Percentiles rank a stretch among this genome's conserved stretches.
Evolutionary conservation across 2,797 vertebrate species (phyloP).

Genomic region (Oryzias dopingdopingensis): DNA sequence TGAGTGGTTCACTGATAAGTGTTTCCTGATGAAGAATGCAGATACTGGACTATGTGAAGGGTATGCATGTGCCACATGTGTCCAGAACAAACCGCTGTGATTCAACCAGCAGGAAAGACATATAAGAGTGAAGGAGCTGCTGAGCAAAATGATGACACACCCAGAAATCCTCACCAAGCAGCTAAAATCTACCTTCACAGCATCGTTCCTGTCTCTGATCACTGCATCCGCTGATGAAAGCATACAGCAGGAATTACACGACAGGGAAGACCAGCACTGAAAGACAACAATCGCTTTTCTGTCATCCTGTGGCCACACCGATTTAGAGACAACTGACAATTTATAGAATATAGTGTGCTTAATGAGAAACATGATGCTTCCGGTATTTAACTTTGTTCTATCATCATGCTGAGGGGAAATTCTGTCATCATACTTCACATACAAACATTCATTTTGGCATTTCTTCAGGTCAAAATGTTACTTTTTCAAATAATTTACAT

Average conservation of each 20-base stretch:
- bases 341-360: no score
- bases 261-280: conserved; percentile 4
- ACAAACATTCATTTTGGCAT: no score
- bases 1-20: not conserved
- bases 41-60: conserved; percentile 1
- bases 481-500: no score
- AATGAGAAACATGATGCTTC: no score
- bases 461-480: no score
- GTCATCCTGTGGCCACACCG: no score
- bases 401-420: no score
- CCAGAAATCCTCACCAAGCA: conserved; percentile 44
- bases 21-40: not conserved
- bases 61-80: not conserved
- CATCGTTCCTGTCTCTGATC: conserved; percentile 16
- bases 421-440: no score
- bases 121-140: conserved; percentile 54
- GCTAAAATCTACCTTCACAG: conserved; percentile 28
- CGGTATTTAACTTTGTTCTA: no score
- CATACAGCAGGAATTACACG: conserved; percentile 9
- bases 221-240: conserved; percentile 18
- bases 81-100: conserved; percentile 24
- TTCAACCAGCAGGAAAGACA: conserved; percentile 30
- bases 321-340: no score
- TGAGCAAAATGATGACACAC: conserved; percentile 70
- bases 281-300: no score